Percentiles rank a stretch among this genome's conserved stretches.
Conservation (phyloP, 2,888 invertebrate genomes). For the Nephrotoma flavescens region DNA sequence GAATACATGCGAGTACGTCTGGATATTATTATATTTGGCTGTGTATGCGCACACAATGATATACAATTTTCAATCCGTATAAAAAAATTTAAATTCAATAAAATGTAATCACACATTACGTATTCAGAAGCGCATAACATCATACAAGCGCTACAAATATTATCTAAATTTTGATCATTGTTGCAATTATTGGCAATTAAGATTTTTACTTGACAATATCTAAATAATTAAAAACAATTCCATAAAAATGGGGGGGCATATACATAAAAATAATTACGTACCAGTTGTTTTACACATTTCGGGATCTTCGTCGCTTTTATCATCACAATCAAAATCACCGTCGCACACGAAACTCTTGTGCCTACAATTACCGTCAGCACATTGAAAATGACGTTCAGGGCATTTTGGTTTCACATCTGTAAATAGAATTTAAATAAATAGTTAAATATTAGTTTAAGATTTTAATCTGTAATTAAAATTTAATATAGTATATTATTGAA, state of each 20-base stretch:
- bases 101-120: neutral
- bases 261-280: constrained; percentile 12
- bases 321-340: constrained; percentile 61
- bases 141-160: no score
- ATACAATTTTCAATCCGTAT: neutral
- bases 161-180: no score
- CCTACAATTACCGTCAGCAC: constrained; percentile 60
- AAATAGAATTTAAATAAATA: constrained; percentile 9
- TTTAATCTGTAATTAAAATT: no score
- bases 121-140: no score
- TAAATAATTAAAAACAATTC: no score
- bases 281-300: constrained; percentile 53
- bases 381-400: constrained; percentile 54
- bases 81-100: neutral
- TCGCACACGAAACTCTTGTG: constrained; percentile 66
- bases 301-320: constrained; percentile 65
- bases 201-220: no score
- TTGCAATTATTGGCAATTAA: no score
- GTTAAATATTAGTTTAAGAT: no score
- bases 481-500: no score
- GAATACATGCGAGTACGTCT: neutral
- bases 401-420: constrained; percentile 22
- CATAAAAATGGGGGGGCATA: no score
- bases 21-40: neutral
- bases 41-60: no score